Conservation (phyloP, 2,113 vertebrate genomes). For the Argyrosomus japonicus region DNA sequence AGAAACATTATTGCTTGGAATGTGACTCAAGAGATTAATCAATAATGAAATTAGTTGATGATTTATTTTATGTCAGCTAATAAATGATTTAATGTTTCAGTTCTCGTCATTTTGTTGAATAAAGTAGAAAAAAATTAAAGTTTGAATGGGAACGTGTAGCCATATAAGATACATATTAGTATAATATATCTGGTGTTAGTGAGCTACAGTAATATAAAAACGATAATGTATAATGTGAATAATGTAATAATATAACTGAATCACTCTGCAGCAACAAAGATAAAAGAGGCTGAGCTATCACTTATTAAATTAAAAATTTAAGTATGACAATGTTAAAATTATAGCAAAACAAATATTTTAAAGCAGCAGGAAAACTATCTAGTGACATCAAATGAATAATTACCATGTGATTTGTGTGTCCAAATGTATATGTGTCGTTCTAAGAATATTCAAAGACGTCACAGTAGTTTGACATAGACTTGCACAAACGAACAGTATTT, state of each 20-base stretch:
- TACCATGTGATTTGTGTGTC: conserved; percentile 20
- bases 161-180: too few species aligned
- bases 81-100: neutral
- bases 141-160: too few species aligned
- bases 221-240: neutral
- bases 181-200: neutral
- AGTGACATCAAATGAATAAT: conserved; percentile 7
- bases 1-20: neutral
- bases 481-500: conserved; percentile 92
- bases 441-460: conserved; percentile 64
- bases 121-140: neutral
- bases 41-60: neutral
- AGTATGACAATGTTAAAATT: neutral
- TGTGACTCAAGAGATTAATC: neutral
- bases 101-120: neutral
- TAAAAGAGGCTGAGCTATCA: neutral
- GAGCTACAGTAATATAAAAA: neutral
- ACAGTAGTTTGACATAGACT: conserved; percentile 89
- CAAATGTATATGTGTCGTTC: neutral
- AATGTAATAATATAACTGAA: too few species aligned
- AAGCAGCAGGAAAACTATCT: neutral
- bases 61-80: neutral
- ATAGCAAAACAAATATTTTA: neutral
- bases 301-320: neutral
- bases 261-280: neutral